Evolutionary conservation across 2,797 vertebrate genomes (phyloP).

Genomic region (Poecilia picta): DNA sequence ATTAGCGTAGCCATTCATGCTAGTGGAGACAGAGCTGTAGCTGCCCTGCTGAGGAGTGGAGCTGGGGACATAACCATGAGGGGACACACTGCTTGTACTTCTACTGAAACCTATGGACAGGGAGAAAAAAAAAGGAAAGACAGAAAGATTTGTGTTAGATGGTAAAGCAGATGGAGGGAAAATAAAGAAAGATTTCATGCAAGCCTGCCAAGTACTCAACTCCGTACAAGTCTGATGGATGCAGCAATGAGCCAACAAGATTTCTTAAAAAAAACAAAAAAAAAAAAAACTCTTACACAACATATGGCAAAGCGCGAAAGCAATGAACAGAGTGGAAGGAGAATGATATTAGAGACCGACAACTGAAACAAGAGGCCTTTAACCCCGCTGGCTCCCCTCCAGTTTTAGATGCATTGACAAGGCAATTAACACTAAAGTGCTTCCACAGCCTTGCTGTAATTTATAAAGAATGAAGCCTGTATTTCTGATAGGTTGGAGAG

Average conservation of each 20-base stretch:
- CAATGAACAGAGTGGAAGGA: slow-evolving; percentile 56
- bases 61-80: slow-evolving; percentile 96
- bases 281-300: slow-evolving; percentile 55
- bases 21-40: slow-evolving; percentile 95
- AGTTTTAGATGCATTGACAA: slow-evolving; percentile 74
- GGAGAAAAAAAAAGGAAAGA: slow-evolving; percentile 39
- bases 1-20: slow-evolving; percentile 97
- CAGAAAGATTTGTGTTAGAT: slow-evolving; percentile 59
- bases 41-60: slow-evolving; percentile 96
- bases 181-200: slow-evolving; percentile 64
- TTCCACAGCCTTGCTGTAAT: slow-evolving; percentile 54
- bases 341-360: slow-evolving; percentile 55
- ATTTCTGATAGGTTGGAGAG: slow-evolving; percentile 59
- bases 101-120: slow-evolving; percentile 90
- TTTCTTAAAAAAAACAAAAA: background rate
- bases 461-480: slow-evolving; percentile 66
- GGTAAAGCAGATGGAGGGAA: slow-evolving; percentile 61
- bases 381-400: slow-evolving; percentile 65
- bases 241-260: slow-evolving; percentile 32
- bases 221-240: slow-evolving; percentile 45
- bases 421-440: slow-evolving; percentile 74
- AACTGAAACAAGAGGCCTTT: slow-evolving; percentile 66
- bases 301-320: slow-evolving; percentile 63
- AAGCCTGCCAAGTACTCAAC: slow-evolving; percentile 50
- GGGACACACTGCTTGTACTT: slow-evolving; percentile 96